A percentile compares a stretch with the other conserved stretches of the same genome.
Conservation (phyloP, 2,797 vertebrate genomes). For the Schizopygopsis malacanthus region DNA sequence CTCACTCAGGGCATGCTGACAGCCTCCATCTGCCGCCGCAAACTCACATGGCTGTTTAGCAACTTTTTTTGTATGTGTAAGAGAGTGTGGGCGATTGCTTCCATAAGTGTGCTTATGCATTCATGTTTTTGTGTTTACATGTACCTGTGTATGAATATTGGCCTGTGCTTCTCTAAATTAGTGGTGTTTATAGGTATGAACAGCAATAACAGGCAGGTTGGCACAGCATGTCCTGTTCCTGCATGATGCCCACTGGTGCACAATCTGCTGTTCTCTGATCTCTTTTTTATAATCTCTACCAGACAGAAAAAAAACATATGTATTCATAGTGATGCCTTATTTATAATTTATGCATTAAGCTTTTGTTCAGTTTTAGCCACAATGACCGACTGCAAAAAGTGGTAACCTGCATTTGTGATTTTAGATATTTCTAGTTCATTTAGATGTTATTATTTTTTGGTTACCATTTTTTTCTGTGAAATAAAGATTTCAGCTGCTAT, state of each 20-base stretch:
- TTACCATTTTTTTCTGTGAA: too few species aligned
- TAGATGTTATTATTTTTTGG: too few species aligned
- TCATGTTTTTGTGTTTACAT: conserved; percentile 55
- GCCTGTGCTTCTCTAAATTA: conserved; percentile 37
- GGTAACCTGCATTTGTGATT: neutral
- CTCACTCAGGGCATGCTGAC: conserved; percentile 76
- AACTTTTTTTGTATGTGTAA: conserved; percentile 35
- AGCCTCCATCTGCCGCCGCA: conserved; percentile 75
- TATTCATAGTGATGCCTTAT: neutral
- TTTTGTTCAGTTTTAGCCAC: neutral
- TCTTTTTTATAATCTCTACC: conserved; percentile 20
- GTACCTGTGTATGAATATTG: conserved; percentile 62
- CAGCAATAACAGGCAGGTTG: conserved; percentile 78
- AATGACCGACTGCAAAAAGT: neutral
- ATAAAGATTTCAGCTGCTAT: neutral
- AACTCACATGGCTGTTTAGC: conserved; percentile 47
- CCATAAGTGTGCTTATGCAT: conserved; percentile 45
- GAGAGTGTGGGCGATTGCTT: conserved; percentile 48
- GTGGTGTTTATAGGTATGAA: conserved; percentile 65
- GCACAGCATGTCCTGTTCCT: conserved; percentile 77
- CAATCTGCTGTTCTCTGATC: conserved; percentile 72
- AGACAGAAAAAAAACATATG: neutral
- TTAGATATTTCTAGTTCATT: neutral
- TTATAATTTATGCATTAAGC: neutral
- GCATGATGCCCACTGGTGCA: conserved; percentile 72